phyloP scores from a whole-genome alignment of 2,113 vertebrate species.

The Heterochromis multidens region DNA sequence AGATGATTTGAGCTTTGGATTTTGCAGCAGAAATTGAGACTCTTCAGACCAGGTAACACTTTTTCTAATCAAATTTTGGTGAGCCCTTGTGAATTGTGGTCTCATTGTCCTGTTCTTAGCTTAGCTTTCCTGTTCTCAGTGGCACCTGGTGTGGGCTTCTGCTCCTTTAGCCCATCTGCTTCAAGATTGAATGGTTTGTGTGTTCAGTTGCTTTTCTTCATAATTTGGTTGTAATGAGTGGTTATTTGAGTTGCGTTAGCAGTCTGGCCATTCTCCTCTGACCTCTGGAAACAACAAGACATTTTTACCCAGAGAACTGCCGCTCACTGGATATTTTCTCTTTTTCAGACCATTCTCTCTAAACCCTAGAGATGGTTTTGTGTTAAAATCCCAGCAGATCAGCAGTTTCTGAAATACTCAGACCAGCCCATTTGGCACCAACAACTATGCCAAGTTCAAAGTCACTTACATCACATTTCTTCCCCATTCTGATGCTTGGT shows the following conservation, averaged over 20 bases:
- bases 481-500: too few relatives aligned
- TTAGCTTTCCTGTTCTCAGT: background rate
- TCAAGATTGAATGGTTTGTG: background rate
- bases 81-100: background rate
- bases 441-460: too few relatives aligned
- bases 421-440: too few relatives aligned
- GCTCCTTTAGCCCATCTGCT: background rate
- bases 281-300: background rate
- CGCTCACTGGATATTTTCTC: background rate
- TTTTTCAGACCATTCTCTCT: background rate
- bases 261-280: background rate
- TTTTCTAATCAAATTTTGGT: background rate
- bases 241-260: background rate
- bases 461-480: too few relatives aligned
- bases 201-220: background rate
- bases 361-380: background rate
- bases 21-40: background rate
- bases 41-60: background rate
- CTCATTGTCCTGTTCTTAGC: background rate
- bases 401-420: too few relatives aligned
- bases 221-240: background rate
- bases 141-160: background rate
- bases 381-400: too few relatives aligned
- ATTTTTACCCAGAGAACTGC: background rate
- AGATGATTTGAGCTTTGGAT: too few relatives aligned